Conservation (phyloP, 53 echinoderm and acorn worm genomes). For the Stichopus horrens region DNA sequence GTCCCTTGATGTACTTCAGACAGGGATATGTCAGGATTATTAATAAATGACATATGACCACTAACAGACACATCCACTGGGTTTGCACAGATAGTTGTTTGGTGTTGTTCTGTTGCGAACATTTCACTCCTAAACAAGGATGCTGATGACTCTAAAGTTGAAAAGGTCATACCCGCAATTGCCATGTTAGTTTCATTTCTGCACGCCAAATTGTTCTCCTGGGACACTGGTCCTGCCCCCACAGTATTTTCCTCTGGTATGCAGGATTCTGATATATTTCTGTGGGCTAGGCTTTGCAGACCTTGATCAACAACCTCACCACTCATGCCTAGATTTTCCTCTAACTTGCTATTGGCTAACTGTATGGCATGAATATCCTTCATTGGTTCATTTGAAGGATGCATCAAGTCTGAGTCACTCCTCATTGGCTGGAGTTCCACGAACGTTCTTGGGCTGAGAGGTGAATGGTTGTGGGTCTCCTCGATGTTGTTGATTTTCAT, state of each 20-base stretch:
- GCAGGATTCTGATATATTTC: neutral
- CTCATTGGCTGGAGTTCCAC: constrained; percentile 20
- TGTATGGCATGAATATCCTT: constrained; percentile 19
- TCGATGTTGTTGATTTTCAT: neutral
- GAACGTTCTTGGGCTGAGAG: constrained; percentile 23
- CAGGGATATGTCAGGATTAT: neutral
- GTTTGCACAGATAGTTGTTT: constrained; percentile 3
- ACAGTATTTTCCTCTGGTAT: neutral
- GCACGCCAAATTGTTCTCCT: neutral
- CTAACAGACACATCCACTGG: neutral
- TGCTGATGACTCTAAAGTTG: neutral
- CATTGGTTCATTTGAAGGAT: neutral
- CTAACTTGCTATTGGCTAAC: neutral
- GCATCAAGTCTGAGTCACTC: neutral
- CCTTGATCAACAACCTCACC: neutral
- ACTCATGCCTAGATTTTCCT: neutral
- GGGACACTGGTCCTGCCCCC: neutral
- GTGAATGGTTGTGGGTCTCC: neutral
- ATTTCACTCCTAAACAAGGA: constrained; percentile 4
- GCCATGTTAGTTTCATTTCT: neutral
- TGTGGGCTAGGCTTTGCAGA: neutral
- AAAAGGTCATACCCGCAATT: constrained; percentile 2
- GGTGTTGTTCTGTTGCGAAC: neutral
- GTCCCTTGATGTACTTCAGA: neutral
- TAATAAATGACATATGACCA: constrained; percentile 31